These are phyloP conservation scores for Trichomalopsis sarcophagae DNA, from an alignment of 1,140 invertebrate species.

Conservation along the genomic window DNA sequence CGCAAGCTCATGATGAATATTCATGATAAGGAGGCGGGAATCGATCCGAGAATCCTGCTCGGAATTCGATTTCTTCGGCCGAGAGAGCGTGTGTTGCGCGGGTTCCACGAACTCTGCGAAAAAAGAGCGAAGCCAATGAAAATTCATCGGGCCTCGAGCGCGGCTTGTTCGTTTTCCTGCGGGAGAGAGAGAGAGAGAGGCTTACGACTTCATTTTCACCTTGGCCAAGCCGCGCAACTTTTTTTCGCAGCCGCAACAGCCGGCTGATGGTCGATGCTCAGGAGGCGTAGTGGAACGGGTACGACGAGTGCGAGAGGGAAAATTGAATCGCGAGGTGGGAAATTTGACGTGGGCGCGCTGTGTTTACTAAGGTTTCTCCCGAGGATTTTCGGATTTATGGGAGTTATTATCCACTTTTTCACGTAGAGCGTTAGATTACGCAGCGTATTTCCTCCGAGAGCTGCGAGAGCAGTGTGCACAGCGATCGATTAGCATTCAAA, in stretches of 20 bases:
- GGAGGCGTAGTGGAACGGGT: neutral
- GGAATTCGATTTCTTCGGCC: slow-evolving; percentile 25
- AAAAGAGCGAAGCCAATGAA: slow-evolving; percentile 51
- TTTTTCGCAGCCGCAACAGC: slow-evolving; percentile 5
- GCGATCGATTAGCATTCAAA: slow-evolving; percentile 61
- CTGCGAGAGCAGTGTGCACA: neutral
- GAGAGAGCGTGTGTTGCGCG: neutral
- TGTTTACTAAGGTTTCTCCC: too few relatives aligned
- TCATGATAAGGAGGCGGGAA: neutral
- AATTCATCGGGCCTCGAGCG: slow-evolving; percentile 34
- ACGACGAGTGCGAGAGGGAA: slow-evolving; percentile 7
- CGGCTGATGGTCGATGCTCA: neutral
- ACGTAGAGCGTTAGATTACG: too few relatives aligned
- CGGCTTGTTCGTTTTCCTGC: neutral
- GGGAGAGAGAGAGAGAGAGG: neutral
- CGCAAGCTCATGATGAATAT: slow-evolving; percentile 3
- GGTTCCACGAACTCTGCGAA: slow-evolving; percentile 31
- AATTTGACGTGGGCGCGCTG: neutral
- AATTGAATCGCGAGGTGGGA: slow-evolving; percentile 40
- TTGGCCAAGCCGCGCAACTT: neutral
- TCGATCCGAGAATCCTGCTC: neutral
- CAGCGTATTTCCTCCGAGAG: too few relatives aligned
- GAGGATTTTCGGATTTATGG: too few relatives aligned
- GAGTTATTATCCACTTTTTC: too few relatives aligned
- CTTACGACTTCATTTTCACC: slow-evolving; percentile 56